phyloP scores from a whole-genome alignment of 2,888 invertebrate genomes.

The Eupelmus urozonus region DNA sequence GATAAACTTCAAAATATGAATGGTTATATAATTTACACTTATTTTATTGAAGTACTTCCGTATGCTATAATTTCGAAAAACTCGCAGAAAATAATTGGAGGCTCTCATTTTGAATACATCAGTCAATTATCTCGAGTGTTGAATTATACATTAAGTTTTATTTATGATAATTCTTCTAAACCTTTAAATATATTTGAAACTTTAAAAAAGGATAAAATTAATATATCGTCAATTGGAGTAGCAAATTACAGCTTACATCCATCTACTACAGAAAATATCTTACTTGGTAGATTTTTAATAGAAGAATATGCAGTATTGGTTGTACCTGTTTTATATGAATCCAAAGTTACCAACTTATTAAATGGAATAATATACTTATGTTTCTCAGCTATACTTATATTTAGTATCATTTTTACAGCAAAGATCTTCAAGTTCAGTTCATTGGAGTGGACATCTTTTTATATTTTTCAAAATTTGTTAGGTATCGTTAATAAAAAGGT shows the following conservation, averaged over 20 bases:
- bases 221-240: no score
- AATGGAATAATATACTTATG: not conserved
- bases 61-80: not conserved
- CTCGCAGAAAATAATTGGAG: no score
- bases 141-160: no score
- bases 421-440: not conserved
- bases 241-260: no score
- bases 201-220: no score
- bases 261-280: no score
- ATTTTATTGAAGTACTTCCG: not conserved
- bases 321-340: not conserved
- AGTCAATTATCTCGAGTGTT: no score
- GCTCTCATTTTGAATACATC: no score
- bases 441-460: not conserved
- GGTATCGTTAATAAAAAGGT: not conserved
- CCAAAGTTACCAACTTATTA: not conserved
- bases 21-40: not conserved
- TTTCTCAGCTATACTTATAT: not conserved
- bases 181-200: no score
- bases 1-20: slow-evolving; percentile 9
- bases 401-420: no score
- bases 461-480: not conserved
- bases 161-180: no score
- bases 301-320: not conserved
- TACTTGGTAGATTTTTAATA: not conserved